Conservation (phyloP, 1,140 invertebrate species). For the Arion vulgaris region DNA sequence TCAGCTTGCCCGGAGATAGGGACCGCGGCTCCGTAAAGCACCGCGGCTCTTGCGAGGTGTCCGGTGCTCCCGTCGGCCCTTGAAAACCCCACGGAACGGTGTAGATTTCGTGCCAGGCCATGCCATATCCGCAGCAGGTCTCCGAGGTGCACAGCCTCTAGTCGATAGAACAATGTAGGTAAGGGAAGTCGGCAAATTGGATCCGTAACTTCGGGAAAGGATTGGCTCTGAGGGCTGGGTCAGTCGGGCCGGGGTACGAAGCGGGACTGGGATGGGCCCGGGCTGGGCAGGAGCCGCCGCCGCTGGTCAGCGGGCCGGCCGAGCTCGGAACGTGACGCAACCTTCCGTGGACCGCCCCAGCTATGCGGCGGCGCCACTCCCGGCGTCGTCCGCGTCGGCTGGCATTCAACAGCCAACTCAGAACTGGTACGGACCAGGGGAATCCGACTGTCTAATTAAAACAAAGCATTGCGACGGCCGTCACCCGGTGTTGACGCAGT, state of each 20-base stretch:
- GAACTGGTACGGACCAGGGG: slow-evolving; percentile 81
- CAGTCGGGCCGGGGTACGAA: slow-evolving; percentile 75
- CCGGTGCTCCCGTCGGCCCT: slow-evolving; percentile 72
- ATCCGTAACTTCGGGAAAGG: slow-evolving; percentile 78
- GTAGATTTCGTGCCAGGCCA: slow-evolving; percentile 78
- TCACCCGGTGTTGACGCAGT: slow-evolving; percentile 81
- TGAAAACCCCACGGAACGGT: slow-evolving; percentile 84
- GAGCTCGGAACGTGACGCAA: slow-evolving; percentile 7
- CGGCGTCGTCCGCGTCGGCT: slow-evolving; percentile 49
- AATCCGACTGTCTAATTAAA: slow-evolving; percentile 81
- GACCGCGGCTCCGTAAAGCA: slow-evolving; percentile 70
- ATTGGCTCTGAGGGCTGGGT: slow-evolving; percentile 79
- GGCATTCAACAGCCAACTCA: slow-evolving; percentile 24
- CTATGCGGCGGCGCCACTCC: slow-evolving; percentile 72
- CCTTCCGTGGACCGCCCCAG: slow-evolving; percentile 70
- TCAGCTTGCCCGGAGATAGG: slow-evolving; percentile 73
- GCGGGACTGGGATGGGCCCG: slow-evolving; percentile 79
- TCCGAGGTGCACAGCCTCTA: too few relatives aligned
- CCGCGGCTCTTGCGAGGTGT: slow-evolving; percentile 71
- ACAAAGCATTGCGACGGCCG: slow-evolving; percentile 88
- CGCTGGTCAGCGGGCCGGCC: neutral
- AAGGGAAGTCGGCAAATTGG: slow-evolving; percentile 82
- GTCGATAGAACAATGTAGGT: slow-evolving; percentile 90
- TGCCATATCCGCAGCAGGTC: slow-evolving; percentile 89
- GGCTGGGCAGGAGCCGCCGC: slow-evolving; percentile 82